Percentiles rank a stretch among this genome's conserved stretches.
phyloP scores from a whole-genome alignment of 2,888 invertebrate species.

The Megaustenia siamemsis region DNA sequence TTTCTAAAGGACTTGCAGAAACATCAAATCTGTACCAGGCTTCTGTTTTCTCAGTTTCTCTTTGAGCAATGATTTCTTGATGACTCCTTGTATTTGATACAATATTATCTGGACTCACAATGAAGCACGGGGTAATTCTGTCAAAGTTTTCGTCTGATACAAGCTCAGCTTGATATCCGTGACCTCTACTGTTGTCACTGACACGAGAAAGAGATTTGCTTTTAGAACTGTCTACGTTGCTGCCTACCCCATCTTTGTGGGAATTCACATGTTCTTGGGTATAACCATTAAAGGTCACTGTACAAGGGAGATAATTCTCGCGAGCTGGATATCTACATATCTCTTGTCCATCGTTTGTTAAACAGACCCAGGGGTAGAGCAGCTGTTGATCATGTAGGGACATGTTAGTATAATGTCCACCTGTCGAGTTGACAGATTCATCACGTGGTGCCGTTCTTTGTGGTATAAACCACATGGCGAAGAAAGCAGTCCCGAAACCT shows the following conservation, averaged over 20 bases:
- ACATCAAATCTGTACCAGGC: not conserved
- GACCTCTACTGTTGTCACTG: not conserved
- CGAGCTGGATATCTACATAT: constrained; percentile 40
- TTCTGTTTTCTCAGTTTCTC: not conserved
- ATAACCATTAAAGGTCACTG: not conserved
- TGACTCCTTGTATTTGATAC: too few species aligned
- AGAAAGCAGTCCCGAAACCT: constrained; percentile 52
- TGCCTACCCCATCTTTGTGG: not conserved
- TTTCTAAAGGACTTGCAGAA: not conserved
- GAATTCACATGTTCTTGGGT: not conserved
- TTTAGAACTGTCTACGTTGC: not conserved
- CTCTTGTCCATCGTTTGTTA: constrained; percentile 2
- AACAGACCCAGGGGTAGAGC: constrained; percentile 19
- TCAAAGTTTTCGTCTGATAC: not conserved
- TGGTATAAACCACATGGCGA: constrained; percentile 44
- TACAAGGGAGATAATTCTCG: not conserved
- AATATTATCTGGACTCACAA: not conserved
- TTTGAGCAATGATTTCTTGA: not conserved
- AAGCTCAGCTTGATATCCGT: not conserved
- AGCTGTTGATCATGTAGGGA: not conserved
- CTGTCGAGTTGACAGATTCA: not conserved
- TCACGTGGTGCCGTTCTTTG: constrained; percentile 3
- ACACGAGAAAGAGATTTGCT: not conserved
- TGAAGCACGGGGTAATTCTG: not conserved
- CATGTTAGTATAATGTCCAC: not conserved